A percentile compares a stretch with the other conserved stretches of the same genome.
Conservation (phyloP, 2,797 vertebrate genomes). For the Siniperca scherzeri region DNA sequence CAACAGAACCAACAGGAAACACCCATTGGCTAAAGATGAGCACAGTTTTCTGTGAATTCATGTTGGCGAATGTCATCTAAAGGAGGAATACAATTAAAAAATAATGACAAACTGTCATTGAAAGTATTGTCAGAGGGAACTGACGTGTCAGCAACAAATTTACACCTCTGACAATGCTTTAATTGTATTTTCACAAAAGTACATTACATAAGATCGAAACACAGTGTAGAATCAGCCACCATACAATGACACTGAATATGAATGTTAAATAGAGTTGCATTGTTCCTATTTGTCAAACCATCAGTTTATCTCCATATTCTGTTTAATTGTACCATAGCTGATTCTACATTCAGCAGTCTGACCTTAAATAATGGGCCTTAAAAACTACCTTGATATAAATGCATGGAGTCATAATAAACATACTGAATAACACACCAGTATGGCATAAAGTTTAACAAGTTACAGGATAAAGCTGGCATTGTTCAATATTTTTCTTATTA, state of each 20-base stretch:
- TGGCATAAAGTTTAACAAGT: background rate
- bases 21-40: conserved; percentile 35
- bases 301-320: conserved; percentile 9
- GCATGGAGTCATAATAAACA: conserved; percentile 27
- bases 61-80: conserved; percentile 40
- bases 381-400: conserved; percentile 32
- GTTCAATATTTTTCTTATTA: conserved; percentile 15
- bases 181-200: conserved; percentile 41
- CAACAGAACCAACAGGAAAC: conserved; percentile 37
- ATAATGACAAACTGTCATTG: conserved; percentile 46
- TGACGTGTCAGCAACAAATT: conserved; percentile 19
- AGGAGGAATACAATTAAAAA: conserved; percentile 49
- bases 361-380: conserved; percentile 28
- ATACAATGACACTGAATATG: conserved; percentile 21
- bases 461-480: conserved; percentile 19
- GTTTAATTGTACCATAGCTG: conserved; percentile 1
- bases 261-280: background rate
- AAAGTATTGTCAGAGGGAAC: conserved; percentile 53
- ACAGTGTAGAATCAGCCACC: conserved; percentile 32
- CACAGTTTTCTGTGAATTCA: conserved; percentile 42
- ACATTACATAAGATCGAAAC: conserved; percentile 17
- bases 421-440: conserved; percentile 33
- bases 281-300: background rate
- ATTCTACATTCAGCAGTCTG: conserved; percentile 26
- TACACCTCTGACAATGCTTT: conserved; percentile 62